Base-by-base conservation (phyloP, 2,113 vertebrate species). In the Piprites chloris region DNA sequence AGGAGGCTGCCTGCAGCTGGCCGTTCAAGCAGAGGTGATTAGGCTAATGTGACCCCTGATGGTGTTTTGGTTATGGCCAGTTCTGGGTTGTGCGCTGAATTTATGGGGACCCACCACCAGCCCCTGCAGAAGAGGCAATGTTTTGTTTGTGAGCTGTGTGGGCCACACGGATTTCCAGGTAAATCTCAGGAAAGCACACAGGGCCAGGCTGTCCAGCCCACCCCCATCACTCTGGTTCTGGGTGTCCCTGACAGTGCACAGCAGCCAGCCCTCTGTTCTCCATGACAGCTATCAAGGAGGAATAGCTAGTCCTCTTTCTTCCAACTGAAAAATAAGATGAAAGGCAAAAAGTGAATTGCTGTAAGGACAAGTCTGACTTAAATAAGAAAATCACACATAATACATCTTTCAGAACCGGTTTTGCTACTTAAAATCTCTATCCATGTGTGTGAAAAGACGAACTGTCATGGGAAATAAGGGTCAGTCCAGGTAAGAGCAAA, bases 201-300 rank as follows among this genome's bases (percentile, higher is more conserved):
- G 10, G 5, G 1, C 7, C 16, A 72, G 42, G 7, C 16, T 24
- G 4, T 30, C 5, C 9, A 84, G 26, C 12, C 26, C 32, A 12
- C 2, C 3, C 19, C 30, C 4, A 9, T 66, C 14, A 42, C 12
- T n/a, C 26, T 12, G 7, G 15, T 26, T 49, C 23, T 68, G n/a
- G 0, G 4, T 47, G 21, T 35, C 14, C 14, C 3, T 77, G 5
- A 6, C 33, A 28, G 23, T 35, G 12, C 2, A 12, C 9, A 68
- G 27, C 6, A 77, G 13, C 8, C 53, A 81, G 15, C 1, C 46
- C 32, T 49, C 1, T 5, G 12, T 24, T 7, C 11, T 23, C 18
- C 30, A 22, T n/a, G 26, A 61, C 9, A 53, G 58, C 2, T 7
- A 32, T 33, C 22, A 28, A 28, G 12, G 15, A 80, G 18, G 28